A percentile compares a stretch with the other conserved stretches of the same genome.
These are phyloP conservation scores for Mustela lutreola DNA, from an alignment of 2,113 vertebrate genomes.

Conservation along the genomic window DNA sequence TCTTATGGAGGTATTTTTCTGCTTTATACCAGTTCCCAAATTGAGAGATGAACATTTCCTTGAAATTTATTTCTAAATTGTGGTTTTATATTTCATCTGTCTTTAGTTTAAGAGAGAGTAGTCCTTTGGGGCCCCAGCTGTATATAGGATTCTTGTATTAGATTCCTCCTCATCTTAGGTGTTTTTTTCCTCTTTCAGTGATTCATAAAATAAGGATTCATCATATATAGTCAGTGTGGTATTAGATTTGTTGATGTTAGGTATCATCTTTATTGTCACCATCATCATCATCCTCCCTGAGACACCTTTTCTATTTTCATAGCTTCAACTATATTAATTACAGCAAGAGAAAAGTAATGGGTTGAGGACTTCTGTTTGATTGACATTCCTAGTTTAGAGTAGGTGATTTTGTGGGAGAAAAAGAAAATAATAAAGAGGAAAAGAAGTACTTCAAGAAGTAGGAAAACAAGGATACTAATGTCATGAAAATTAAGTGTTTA, in stretches of 20 bases:
- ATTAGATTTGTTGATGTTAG: conserved; percentile 24
- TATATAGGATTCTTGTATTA: not conserved
- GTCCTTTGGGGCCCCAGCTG: not conserved
- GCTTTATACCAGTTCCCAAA: not conserved
- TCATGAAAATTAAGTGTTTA: not conserved
- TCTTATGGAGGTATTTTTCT: not conserved
- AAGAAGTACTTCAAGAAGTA: not conserved
- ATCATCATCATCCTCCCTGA: not conserved
- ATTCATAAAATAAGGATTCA: not conserved
- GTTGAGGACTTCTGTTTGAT: not conserved
- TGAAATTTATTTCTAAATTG: not conserved
- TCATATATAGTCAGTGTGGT: not conserved
- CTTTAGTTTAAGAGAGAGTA: not conserved
- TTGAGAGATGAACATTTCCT: not conserved
- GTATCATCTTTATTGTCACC: not conserved
- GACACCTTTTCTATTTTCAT: not conserved
- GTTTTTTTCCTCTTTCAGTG: not conserved
- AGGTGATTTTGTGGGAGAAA: not conserved
- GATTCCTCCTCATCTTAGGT: not conserved
- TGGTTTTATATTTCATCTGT: not conserved
- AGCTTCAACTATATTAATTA: not conserved
- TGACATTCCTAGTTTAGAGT: not conserved
- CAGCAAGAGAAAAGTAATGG: not conserved
- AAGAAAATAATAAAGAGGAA: not conserved
- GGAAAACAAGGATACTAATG: conserved; percentile 2